Evolutionary conservation across 1,140 invertebrate genomes (phyloP), one percentile per base, ranked within the genome.

Genomic region (Trichonephila clavata): DNA sequence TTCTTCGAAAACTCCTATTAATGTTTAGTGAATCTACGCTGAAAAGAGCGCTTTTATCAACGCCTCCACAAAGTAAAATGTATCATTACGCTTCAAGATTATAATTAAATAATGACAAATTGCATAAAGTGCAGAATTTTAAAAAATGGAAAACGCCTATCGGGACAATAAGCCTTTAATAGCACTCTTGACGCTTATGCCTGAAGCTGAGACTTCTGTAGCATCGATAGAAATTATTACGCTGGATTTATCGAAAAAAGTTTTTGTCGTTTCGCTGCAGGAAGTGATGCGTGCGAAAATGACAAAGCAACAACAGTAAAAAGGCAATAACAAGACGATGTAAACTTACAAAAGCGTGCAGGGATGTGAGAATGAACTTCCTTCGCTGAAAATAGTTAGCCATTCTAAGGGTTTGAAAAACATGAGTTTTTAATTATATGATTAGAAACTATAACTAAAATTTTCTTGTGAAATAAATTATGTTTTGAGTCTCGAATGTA

Each of bases 21-120:
- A 83, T 8, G 57, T 32, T 63, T 61, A 63, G 84, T 21, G 60
- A 60, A 32, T 86, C 32, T 86, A 32, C 63, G 84, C 59, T 32
- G 84, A 86, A 86, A 60, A 61, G 71, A 77, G 59, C 83, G 57
- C 83, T 84, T 84, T 84, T 71, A 57, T 89, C 60, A 71, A 89
- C 87, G 87, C 87, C 87, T 77, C 43, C 43, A 10, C 24, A 89
- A 63, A 43, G 50, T 77, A 50, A 32, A 89, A 77, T 89, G n/a
- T 77, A 89, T 89, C 63, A 89, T 89, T 89, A 84, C 21, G 83
- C 20, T 59, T 16, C 83, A 59, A 89, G 87, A 89, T 65, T 89
- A 89, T 89, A 89, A 89, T 89, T 89, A 89, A 89, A 77, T 71
- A 71, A 50, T 89, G 87, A 89, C 60, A 89, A 89, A 89, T 89